Conservation (phyloP, 2,888 invertebrate genomes). For the Pollenia griseotomentosa region DNA sequence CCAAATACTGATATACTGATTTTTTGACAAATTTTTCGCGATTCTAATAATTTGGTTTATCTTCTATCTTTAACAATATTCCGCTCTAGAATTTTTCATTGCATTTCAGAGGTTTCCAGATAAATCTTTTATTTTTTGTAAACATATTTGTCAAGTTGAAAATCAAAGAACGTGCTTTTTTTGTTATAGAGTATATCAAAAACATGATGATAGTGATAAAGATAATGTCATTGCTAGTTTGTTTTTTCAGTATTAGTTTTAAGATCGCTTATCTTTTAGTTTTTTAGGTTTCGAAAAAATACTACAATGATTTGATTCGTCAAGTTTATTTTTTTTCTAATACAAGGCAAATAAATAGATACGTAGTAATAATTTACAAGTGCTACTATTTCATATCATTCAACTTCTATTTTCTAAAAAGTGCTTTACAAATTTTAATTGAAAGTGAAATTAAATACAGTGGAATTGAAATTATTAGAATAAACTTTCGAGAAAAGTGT, state of each 20-base stretch:
- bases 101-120: background rate
- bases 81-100: too few relatives aligned
- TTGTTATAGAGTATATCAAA: conserved; percentile 6
- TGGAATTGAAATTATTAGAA: background rate
- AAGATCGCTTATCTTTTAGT: background rate
- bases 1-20: too few relatives aligned
- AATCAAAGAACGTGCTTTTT: background rate
- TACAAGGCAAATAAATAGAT: conserved; percentile 50
- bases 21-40: too few relatives aligned
- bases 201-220: conserved; percentile 27
- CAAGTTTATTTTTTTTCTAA: conserved; percentile 37
- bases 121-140: background rate
- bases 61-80: too few relatives aligned
- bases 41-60: too few relatives aligned
- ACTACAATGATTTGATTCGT: background rate
- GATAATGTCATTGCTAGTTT: conserved; percentile 23
- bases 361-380: conserved; percentile 30
- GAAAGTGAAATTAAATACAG: conserved; percentile 25
- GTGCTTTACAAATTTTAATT: conserved; percentile 3
- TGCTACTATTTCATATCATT: conserved; percentile 10
- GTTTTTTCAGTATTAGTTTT: conserved; percentile 10
- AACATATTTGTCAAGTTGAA: too few relatives aligned
- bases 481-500: too few relatives aligned
- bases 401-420: background rate
- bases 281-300: conserved; percentile 7